Conservation (phyloP, 2,113 vertebrate genomes). For the Synchiropus splendidus region DNA sequence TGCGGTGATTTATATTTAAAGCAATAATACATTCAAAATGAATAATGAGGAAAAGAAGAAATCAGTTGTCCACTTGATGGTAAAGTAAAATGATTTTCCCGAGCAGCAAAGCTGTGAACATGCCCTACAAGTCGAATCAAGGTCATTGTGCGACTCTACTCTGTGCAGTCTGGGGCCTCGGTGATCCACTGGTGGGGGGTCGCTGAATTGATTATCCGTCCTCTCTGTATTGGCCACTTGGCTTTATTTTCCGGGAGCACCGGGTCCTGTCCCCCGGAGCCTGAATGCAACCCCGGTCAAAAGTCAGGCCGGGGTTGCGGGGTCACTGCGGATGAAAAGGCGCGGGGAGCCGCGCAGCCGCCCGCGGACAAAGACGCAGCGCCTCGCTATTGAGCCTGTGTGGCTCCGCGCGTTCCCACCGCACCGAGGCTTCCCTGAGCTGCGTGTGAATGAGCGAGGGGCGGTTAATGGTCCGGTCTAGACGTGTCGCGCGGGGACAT, state of each 20-base stretch:
- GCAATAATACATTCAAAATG: too few species aligned
- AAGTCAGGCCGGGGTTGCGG: slow-evolving; percentile 61
- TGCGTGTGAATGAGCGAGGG: slow-evolving; percentile 51
- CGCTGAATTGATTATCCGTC: slow-evolving; percentile 55
- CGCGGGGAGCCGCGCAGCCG: slow-evolving; percentile 27
- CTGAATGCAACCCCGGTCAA: slow-evolving; percentile 65
- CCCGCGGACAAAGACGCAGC: slow-evolving; percentile 44
- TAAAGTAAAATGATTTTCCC: too few species aligned
- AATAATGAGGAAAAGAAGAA: too few species aligned
- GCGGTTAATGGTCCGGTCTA: slow-evolving; percentile 40
- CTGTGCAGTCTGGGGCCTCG: slow-evolving; percentile 34
- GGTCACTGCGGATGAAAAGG: slow-evolving; percentile 64
- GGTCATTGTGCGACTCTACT: slow-evolving; percentile 35
- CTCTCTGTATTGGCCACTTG: slow-evolving; percentile 45
- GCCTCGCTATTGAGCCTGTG: slow-evolving; percentile 45
- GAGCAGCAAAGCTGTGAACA: background rate
- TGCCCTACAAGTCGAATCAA: slow-evolving; percentile 16
- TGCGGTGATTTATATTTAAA: too few species aligned
- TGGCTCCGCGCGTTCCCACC: slow-evolving; percentile 56
- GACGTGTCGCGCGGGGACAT: slow-evolving; percentile 26
- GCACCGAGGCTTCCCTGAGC: slow-evolving; percentile 57
- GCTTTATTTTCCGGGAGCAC: slow-evolving; percentile 15
- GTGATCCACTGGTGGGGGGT: slow-evolving; percentile 17
- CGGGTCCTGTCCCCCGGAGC: too few species aligned
- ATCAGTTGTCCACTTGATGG: too few species aligned